Evolutionary conservation across 2,113 vertebrate genomes (phyloP), one percentile per base, ranked within the genome.

Genomic region (Plestiodon gilberti): DNA sequence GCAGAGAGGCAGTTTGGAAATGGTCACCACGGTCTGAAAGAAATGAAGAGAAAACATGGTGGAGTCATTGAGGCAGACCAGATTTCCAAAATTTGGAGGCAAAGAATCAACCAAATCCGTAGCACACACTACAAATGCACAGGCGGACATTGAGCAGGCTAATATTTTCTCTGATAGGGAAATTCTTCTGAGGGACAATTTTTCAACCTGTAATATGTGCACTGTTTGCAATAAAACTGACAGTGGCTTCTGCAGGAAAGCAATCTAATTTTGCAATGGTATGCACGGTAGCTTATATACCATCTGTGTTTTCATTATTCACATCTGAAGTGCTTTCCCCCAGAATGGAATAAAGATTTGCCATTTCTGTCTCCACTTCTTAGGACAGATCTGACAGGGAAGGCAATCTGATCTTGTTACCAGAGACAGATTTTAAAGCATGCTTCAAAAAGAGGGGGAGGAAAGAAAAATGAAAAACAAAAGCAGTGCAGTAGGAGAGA

Each of bases 381-480:
- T 52, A 81, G 70, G 78, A 81, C 59, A 87, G n/a, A 75, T 87
- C n/a, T 87, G 78, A 81, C 69, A 55, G 5, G n/a, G 15, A 61
- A 71, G 40, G 17, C 87, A 83, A 71, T 61, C 70, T 62, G 81
- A 73, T 78, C 67, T 64, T 83, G 30, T 70, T 83, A 78, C n/a
- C n/a, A 71, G 40, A 55, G 35, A 83, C 30, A 78, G 55, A 62
- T 15, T 2, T 83, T 33, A 83, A 33, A 83, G 35, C 35, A 78
- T 2, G 7, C 48, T 88, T 78, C 59, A 64, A 18, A 67, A 33
- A 20, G 64, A 52, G 40, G n/a, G 20, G n/a, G 17, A 35, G 17
- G 20, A 1, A 40, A 23, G 74, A 55, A 57, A 57, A 57, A 48
- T 48, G 43, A 48, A 48, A 18, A 40, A 22, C 70, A 71, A 71